Evolutionary conservation across 2,797 vertebrate species (phyloP).

Genomic region (Characodon lateralis): DNA sequence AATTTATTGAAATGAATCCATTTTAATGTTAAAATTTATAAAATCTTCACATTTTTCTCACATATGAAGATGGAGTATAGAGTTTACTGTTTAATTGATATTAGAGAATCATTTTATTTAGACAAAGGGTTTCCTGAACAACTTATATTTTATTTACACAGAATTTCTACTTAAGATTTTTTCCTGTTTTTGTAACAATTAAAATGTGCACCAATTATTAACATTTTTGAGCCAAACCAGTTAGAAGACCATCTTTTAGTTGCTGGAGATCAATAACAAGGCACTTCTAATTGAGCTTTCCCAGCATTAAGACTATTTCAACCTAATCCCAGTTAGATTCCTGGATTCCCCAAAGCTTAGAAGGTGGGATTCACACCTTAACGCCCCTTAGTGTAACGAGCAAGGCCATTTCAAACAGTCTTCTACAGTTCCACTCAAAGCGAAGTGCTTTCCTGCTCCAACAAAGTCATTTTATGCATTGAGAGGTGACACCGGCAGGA

Average conservation of each 20-base stretch:
- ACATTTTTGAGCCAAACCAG: conserved; percentile 22
- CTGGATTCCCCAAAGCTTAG: conserved; percentile 61
- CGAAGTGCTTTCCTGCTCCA: conserved; percentile 41
- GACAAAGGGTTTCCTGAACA: no score
- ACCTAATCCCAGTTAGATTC: conserved; percentile 75
- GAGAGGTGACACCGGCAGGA: conserved; percentile 39
- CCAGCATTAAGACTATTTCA: conserved; percentile 61
- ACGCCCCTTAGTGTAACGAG: conserved; percentile 49
- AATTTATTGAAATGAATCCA: neutral
- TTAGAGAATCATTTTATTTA: neutral
- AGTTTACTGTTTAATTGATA: neutral
- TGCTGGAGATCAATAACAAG: conserved; percentile 51
- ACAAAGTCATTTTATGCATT: conserved; percentile 55
- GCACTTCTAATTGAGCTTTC: conserved; percentile 77
- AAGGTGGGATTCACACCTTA: conserved; percentile 66
- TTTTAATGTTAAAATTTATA: neutral
- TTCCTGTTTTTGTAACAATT: neutral
- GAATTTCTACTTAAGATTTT: neutral
- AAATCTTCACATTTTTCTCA: neutral
- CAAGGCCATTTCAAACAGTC: conserved; percentile 53
- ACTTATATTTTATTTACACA: neutral
- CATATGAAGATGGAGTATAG: neutral
- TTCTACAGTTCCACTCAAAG: conserved; percentile 41
- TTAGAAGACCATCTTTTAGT: conserved; percentile 21
- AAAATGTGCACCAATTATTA: conserved; percentile 29